phyloP scores from a whole-genome alignment of 2,113 vertebrate genomes.

The Archilochus colubris region DNA sequence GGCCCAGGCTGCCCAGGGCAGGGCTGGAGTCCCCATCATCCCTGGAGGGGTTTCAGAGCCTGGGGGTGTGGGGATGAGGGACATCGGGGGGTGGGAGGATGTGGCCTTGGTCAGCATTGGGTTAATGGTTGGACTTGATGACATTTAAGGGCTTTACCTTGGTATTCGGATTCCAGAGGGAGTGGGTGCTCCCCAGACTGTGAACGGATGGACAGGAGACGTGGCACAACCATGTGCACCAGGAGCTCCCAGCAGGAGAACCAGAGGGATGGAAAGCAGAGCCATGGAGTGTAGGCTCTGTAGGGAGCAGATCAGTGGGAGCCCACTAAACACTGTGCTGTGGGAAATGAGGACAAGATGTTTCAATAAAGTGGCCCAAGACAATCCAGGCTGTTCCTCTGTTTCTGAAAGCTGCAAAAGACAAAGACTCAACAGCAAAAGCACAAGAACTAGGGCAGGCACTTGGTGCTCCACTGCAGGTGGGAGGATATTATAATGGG shows the following conservation, averaged over 20 bases:
- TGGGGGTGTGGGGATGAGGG: too few relatives aligned
- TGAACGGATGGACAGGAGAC: rapidly evolving
- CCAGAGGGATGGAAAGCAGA: neutral
- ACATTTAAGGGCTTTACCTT: too few relatives aligned
- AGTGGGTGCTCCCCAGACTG: rapidly evolving
- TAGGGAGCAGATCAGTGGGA: rapidly evolving
- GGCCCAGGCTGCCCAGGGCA: too few relatives aligned
- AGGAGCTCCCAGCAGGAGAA: neutral
- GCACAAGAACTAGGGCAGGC: neutral
- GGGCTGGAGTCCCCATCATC: too few relatives aligned
- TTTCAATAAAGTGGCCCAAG: neutral
- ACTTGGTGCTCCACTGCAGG: rapidly evolving
- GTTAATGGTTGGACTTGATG: too few relatives aligned
- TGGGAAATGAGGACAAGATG: rapidly evolving
- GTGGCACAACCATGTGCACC: rapidly evolving
- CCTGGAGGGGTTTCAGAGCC: too few relatives aligned
- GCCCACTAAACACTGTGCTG: rapidly evolving
- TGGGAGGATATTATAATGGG: rapidly evolving
- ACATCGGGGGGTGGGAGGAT: too few relatives aligned
- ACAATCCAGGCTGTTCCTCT: neutral
- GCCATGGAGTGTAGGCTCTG: too few relatives aligned
- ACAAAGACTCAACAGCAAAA: too few relatives aligned
- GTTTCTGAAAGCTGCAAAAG: rapidly evolving
- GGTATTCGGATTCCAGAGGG: neutral
- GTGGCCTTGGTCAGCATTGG: too few relatives aligned